Evolutionary conservation across 2,888 invertebrate species (phyloP), one percentile per base, ranked within the genome.

Genomic region (Melinaea menophilus): DNA sequence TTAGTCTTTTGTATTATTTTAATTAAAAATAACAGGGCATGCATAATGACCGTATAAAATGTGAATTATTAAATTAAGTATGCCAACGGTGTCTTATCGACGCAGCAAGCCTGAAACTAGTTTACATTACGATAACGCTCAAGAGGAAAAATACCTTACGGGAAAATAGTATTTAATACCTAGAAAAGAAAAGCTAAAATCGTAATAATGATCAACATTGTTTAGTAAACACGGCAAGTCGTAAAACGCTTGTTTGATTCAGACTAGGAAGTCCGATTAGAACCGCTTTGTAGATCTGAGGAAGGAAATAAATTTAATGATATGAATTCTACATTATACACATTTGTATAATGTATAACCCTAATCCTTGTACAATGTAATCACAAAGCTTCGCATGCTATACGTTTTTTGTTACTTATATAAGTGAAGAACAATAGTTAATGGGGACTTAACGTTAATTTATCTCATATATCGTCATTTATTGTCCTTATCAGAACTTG

Each of bases 111-210:
- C 58, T 55, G 47, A 9, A 31, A 48, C 61, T 59, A 64, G 67
- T 69, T 71, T 71, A 69, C 67, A 65, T 63, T 67, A 34, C 63
- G 71, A 72, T 72, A 72, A 68, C 68, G 66, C 68, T 3, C 22
- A 51, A 58, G 35, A 9, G 33, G 31, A 45, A 35, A 22, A 34
- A 56, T 46, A n/a, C 12, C 31, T 22, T 31, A 66, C 9, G 7
- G 57, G 13, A 61, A 11, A 51, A 47, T 46, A 41, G 41, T 22
- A 46, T 55, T 45, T 64, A 61, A 55, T 33, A 12, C 35, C 7
- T 31, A 13, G 37, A 45, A 11, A 4, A 7, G 12, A 13, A 61
- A 59, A 56, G 37, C 46, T 46, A 57, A n/a, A 47, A 54, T 62
- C 22, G 41, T 22, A 35, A 13, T n/a, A 31, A 46, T 5, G 47